Evolutionary conservation across 2,113 vertebrate species (phyloP).

Genomic region (Eulemur rufifrons): DNA sequence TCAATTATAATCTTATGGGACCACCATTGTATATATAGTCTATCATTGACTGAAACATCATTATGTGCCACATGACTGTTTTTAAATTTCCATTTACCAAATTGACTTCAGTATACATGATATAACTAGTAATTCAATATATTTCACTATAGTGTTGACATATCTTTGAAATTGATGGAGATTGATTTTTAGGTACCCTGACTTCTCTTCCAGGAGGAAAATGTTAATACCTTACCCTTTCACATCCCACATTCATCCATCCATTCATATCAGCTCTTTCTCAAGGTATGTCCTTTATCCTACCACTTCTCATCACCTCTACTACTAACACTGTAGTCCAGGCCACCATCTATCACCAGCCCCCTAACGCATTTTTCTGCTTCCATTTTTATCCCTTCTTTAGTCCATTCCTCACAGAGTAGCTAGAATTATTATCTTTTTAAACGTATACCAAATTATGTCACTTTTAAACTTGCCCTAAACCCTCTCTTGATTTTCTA

Average conservation of each 20-base stretch:
- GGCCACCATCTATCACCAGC: neutral
- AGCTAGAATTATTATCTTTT: neutral
- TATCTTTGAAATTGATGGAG: constrained; percentile 7
- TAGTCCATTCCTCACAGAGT: neutral
- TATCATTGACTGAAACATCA: neutral
- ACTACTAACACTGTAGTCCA: neutral
- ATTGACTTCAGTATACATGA: neutral
- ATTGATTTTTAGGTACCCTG: neutral
- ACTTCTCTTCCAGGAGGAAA: neutral
- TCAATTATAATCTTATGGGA: neutral
- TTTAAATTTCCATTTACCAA: neutral
- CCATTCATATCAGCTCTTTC: neutral
- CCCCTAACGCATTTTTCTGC: neutral
- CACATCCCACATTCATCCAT: neutral
- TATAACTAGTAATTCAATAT: neutral
- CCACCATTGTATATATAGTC: neutral
- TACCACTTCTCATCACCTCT: neutral
- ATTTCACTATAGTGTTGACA: neutral
- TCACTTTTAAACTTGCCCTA: neutral
- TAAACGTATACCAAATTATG: neutral
- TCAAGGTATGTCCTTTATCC: neutral
- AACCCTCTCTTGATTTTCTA: neutral
- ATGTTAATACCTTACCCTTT: neutral
- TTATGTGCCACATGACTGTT: neutral
- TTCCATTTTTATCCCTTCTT: neutral